Base-by-base conservation (phyloP, 53 echinoderm and acorn worm species). In the Henricia sp. region DNA sequence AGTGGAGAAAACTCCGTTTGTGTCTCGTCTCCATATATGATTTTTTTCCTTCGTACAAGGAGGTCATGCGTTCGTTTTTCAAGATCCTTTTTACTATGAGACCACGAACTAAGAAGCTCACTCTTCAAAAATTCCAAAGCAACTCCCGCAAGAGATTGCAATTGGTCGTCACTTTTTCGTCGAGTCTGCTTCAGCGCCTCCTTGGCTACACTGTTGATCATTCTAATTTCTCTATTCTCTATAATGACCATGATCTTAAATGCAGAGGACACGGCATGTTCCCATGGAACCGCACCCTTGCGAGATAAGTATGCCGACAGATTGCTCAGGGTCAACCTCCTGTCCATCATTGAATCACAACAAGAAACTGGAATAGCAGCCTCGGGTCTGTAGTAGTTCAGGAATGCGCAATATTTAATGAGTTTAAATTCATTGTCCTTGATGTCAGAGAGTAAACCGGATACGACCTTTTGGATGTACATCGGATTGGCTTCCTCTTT, bases 261-360 rank as follows among this genome's bases (percentile, higher is more conserved):
- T 16, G 90, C 58, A 17, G 68, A 2, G 12, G 83, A 74, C 65
- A 57, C 54, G 1, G 39, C 8, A 37, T 87, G 58, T 32, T 90
- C 88, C 87, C 93, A 93, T 2, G 72, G 89, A n/a, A 37, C 12
- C 13, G 41, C 28, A 19, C 41, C 68, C 14, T 19, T 21, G 12
- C 42, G 85, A 25, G 6, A 46, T 11, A 16, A 25, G 52, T 59
- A 1, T 62, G 13, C 38, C 17, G n/a, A 52, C 16, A 25, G 34
- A 0, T 23, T 28, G 80, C 52, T 37, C 8, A 3, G 13, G 0
- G 24, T 35, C 11, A 48, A 12, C 10, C 6, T 42, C 1, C 27
- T 11, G 38, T 37, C 71, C 92, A 95, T 95, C 30, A 92, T 72
- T 19, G 63, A 67, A 62, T 95, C 95, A 84, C 95, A 95, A 44